Evolutionary conservation across 2,797 vertebrate genomes (phyloP), one percentile per base, ranked within the genome.

Genomic region (Dendrocincla fuliginosa): DNA sequence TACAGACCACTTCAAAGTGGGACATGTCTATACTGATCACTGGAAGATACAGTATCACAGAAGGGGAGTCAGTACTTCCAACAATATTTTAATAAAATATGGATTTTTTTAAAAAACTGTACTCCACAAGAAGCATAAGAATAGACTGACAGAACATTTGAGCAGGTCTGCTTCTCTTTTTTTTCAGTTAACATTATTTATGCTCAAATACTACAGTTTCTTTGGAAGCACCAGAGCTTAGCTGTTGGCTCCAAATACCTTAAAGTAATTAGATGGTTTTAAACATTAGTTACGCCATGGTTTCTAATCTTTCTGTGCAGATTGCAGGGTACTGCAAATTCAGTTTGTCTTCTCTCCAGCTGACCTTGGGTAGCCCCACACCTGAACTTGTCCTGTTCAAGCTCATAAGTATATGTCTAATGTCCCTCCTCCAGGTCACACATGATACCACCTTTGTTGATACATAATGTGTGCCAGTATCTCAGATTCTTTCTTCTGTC

Each of bases 1-100:
- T 76, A 86, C 9, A 92, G 90, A 92, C 78, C 84, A 88, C 94
- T 94, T 81, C 93, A 92, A 94, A 97, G 89, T 12, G 55, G 77
- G 91, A 96, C 91, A 16, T 89, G 78, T 85, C 93, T 84, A 28
- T 41, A 84, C 88, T 39, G 69, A 96, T 95, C 91, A 92, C 59
- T 87, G 83, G 22, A 95, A 89, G 16, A 24, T 16, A 63, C 5
- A 74, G 33, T 33, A 71, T 2, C 65, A 64, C 49, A 92, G 53
- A 88, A 87, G 64, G 75, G 61, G 55, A 71, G 68, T 68, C 94
- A 94, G 87, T 30, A 91, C 42, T 90, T 95, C 61, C 79, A 93
- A 67, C 37, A 85, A 17, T 20, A 82, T 39, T 44, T 60, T 63
- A 89, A 82, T 82, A 93, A 79, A 93, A 84, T 9, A 59, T 0